phyloP scores from a whole-genome alignment of 2,797 vertebrate species.

The Eulemur mongoz region DNA sequence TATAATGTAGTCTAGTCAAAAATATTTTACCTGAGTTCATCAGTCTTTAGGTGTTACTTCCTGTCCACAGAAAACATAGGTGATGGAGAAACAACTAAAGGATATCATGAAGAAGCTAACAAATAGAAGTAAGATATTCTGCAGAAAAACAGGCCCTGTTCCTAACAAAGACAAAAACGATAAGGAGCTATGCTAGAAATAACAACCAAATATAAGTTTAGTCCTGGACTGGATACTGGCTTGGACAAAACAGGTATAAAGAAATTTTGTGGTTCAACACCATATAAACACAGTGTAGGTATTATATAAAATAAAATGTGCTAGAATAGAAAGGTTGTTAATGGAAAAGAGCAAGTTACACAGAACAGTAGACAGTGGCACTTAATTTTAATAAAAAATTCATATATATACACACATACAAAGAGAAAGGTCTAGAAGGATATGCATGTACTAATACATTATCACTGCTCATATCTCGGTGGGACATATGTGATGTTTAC shows the following conservation, averaged over 20 bases:
- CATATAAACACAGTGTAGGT: background rate
- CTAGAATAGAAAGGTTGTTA: background rate
- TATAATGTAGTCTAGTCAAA: background rate
- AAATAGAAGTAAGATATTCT: background rate
- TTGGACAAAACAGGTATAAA: background rate
- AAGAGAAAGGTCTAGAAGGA: background rate
- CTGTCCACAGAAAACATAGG: background rate
- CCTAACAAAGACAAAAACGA: background rate
- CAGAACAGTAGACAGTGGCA: background rate
- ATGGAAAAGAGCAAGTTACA: background rate
- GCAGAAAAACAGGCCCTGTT: background rate
- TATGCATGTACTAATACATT: background rate
- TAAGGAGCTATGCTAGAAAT: background rate
- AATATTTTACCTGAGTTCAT: constrained; percentile 22
- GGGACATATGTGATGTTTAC: background rate
- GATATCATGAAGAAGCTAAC: background rate
- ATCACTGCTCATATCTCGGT: background rate
- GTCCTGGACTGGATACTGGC: background rate
- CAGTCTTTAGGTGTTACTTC: background rate
- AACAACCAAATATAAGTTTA: background rate
- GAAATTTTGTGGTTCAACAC: background rate
- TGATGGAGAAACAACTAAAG: background rate
- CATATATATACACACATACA: background rate
- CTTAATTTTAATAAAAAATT: background rate
- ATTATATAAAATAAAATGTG: background rate